A percentile compares a stretch with the other conserved stretches of the same genome.
These are phyloP conservation scores for Proisotoma minuta DNA, from an alignment of 2,888 invertebrate species.

Conservation along the genomic window DNA sequence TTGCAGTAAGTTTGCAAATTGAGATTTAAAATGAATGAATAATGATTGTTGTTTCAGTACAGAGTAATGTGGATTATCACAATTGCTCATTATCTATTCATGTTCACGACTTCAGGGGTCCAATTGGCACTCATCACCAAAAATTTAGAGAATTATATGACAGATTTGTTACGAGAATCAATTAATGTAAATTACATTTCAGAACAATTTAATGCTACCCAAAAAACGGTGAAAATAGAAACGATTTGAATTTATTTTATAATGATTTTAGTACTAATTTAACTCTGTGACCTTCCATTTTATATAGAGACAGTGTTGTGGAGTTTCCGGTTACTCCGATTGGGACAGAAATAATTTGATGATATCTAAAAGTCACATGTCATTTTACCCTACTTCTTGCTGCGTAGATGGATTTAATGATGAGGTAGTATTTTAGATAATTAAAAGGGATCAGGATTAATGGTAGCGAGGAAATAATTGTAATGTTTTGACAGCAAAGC, in stretches of 20 bases:
- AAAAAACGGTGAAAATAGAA: neutral
- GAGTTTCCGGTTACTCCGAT: slow-evolving; percentile 15
- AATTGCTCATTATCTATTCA: no score
- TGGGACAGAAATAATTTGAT: slow-evolving; percentile 5
- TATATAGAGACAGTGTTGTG: slow-evolving; percentile 26
- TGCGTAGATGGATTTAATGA: neutral
- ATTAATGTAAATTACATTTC: neutral
- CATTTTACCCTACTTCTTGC: neutral
- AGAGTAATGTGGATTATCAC: no score
- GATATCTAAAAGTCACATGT: neutral
- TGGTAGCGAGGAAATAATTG: no score
- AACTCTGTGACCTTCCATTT: neutral
- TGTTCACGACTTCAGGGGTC: no score
- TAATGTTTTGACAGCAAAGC: no score
- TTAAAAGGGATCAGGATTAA: no score
- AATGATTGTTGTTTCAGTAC: no score
- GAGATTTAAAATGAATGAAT: no score
- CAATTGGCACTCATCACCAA: no score
- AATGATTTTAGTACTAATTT: neutral
- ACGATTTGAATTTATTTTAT: neutral
- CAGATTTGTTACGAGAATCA: neutral
- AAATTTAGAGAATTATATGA: neutral
- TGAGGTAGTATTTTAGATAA: no score
- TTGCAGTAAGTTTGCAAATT: no score
- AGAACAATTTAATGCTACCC: neutral